These are phyloP conservation scores for Plectropomus leopardus DNA, from an alignment of 2,113 vertebrate genomes.

Conservation along the genomic window DNA sequence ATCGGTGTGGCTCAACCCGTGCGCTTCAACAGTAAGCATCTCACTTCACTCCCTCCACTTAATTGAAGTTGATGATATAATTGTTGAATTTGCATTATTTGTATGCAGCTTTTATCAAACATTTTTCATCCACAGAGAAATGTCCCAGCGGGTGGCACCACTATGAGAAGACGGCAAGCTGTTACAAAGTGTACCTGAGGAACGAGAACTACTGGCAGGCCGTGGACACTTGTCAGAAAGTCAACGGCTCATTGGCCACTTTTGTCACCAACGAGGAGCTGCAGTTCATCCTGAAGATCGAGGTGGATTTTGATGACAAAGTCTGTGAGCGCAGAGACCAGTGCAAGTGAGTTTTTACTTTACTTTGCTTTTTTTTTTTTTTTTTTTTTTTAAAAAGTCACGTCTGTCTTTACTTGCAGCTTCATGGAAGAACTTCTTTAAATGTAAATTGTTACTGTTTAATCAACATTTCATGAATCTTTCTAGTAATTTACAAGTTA, in stretches of 20 bases:
- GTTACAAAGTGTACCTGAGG: slow-evolving; percentile 94
- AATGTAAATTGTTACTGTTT: neutral
- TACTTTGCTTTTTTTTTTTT: too few relatives aligned
- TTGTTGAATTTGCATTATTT: neutral
- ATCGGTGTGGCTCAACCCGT: slow-evolving; percentile 93
- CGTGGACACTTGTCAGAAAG: slow-evolving; percentile 94
- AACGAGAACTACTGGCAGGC: slow-evolving; percentile 99
- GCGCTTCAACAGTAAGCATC: slow-evolving; percentile 94
- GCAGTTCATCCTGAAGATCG: slow-evolving; percentile 94
- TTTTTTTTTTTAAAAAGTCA: too few relatives aligned
- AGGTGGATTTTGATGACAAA: slow-evolving; percentile 94
- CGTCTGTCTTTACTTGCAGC: too few relatives aligned
- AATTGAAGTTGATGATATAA: neutral
- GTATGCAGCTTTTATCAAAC: neutral
- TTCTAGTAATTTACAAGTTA: too few relatives aligned
- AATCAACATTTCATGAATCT: too few relatives aligned
- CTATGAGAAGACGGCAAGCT: slow-evolving; percentile 98
- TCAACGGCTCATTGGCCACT: slow-evolving; percentile 95
- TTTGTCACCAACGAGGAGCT: slow-evolving; percentile 97
- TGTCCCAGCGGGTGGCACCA: slow-evolving; percentile 98
- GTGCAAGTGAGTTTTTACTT: slow-evolving; percentile 88
- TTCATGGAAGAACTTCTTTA: neutral
- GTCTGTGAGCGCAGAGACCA: slow-evolving; percentile 91
- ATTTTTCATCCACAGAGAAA: slow-evolving; percentile 88
- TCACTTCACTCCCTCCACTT: neutral